Base-by-base conservation (phyloP, 2,797 vertebrate genomes). In the Peromyscus nudipes region DNA sequence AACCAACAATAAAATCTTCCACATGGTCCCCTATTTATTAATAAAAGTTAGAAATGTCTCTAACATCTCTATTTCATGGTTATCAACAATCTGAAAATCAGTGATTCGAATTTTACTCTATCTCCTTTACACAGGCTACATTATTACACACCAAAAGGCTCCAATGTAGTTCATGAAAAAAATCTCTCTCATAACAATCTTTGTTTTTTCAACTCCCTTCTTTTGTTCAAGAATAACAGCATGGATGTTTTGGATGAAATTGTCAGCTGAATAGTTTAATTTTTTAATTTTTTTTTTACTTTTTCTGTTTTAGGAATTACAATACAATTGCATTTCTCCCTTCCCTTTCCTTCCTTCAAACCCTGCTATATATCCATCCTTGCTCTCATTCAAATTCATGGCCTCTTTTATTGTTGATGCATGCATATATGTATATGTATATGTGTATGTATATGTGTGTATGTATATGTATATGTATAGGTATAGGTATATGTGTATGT, bases 1-100 rank as follows among this genome's bases (percentile, higher is more conserved):
- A 34, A 94, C 25, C 65, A 67, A 92, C 92, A 83, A 49, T 88
- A 93, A 79, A 87, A 92, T 60, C 55, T 96, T 92, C 49, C 43
- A 49, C 43, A 1, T 65, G 34, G 19, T 8, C 71, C 75, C 71
- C 6, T 92, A 83, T 40, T 37, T 62, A 82, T 52, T 89, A 93
- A 82, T 65, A 76, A 77, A 60, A 49, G 17, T 46, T 46, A 52
- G 60, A 65, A 80, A 37, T 43, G n/a, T 49, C 73, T 88, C 49
- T 73, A 57, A 91, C 12, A 86, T 80, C 43, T 79, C 80, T 79
- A 40, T 67, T 25, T 92, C 52, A 69, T 37, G 49, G 34, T 19
- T 34, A 21, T n/a, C 60, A 82, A 67, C 16, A 82, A 49, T 49
- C 46, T 92, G 46, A 92, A 92, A 94, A 76, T 73, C 89, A 92